Base-by-base conservation (phyloP, 2,113 vertebrate genomes). In the Ornithorhynchus anatinus region DNA sequence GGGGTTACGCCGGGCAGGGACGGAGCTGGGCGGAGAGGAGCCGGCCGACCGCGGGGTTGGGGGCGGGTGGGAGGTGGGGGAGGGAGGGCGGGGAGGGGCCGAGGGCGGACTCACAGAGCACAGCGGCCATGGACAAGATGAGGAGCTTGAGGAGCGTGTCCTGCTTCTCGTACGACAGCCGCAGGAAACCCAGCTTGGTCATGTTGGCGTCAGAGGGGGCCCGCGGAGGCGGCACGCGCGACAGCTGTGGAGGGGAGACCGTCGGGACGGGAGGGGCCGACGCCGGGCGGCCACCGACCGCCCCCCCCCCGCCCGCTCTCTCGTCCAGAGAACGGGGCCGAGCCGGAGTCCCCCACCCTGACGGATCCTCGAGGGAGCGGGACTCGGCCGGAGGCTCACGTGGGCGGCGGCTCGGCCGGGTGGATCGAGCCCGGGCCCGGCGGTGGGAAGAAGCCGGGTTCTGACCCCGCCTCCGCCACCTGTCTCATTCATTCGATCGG, bases 121-220 rank as follows among this genome's bases (percentile, higher is more conserved):
- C 89, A 19, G 96, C 97, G 44, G 98, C 97, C 97, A 99, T 99
- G 0, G 98, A 99, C 75, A 99, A 89, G 87, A 99, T 99, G 84
- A 99, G 96, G 67, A 99, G 95, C 93, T 99, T 99, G 87, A 99
- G 92, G 84, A 99, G 95, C 0, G 97, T 99, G 94, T 99, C 98
- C 90, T 99, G 98, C 80, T 99, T 99, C 94, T 99, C 98, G 7
- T 99, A 99, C 91, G 98, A 99, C 88, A 99, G 88, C 56, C 98
- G 95, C 69, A 99, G 89, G 70, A 99, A 99, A 42, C 97, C 97
- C 76, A 99, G 16, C 86, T 98, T 97, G 77, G 97, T 98, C 97
- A 99, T 99, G 75, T 91, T 97, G 84, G 85, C 88, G 86, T 82
- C 81, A 69, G 74, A 66, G 77, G 82, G 44, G 63, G 14, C 52